Percentiles rank a stretch among this genome's conserved stretches.
Evolutionary conservation across 2,888 invertebrate genomes (phyloP).

Genomic region (Apomyelois bistriatella): DNA sequence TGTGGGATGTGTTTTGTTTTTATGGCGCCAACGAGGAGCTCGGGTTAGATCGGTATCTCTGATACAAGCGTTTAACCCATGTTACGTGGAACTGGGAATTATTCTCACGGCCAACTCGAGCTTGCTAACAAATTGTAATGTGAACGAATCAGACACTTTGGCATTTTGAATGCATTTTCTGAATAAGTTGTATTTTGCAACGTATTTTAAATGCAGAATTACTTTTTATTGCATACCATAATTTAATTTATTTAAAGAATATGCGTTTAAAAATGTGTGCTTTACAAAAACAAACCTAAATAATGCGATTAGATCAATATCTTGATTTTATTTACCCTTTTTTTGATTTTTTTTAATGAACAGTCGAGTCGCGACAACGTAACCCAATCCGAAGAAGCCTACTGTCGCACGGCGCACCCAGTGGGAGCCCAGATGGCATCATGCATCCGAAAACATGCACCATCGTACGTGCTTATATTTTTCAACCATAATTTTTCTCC

Average conservation of each 20-base stretch:
- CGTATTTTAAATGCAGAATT: background rate
- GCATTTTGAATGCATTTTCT: constrained; percentile 33
- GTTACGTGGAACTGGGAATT: constrained; percentile 71
- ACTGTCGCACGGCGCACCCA: constrained; percentile 23
- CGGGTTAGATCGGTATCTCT: constrained; percentile 76
- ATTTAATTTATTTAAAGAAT: background rate
- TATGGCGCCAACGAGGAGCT: constrained; percentile 76
- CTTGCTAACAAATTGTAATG: constrained; percentile 70
- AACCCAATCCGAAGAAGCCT: constrained; percentile 27
- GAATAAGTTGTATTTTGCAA: constrained; percentile 15
- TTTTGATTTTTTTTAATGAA: background rate
- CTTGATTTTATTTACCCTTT: background rate
- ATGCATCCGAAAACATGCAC: constrained; percentile 33
- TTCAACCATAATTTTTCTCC: constrained; percentile 48
- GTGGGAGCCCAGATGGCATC: constrained; percentile 37
- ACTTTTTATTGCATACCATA: background rate
- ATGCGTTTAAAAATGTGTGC: background rate
- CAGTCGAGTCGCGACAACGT: constrained; percentile 4
- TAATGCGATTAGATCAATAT: background rate
- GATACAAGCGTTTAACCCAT: constrained; percentile 78
- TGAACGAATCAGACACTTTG: constrained; percentile 46
- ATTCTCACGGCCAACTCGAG: constrained; percentile 61
- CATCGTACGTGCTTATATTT: constrained; percentile 39
- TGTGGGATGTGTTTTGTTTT: constrained; percentile 75
- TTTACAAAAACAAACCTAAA: background rate